Percentiles rank a stretch among this genome's conserved stretches.
phyloP scores from a whole-genome alignment of 2,113 vertebrate species.

The Trichechus manatus region DNA sequence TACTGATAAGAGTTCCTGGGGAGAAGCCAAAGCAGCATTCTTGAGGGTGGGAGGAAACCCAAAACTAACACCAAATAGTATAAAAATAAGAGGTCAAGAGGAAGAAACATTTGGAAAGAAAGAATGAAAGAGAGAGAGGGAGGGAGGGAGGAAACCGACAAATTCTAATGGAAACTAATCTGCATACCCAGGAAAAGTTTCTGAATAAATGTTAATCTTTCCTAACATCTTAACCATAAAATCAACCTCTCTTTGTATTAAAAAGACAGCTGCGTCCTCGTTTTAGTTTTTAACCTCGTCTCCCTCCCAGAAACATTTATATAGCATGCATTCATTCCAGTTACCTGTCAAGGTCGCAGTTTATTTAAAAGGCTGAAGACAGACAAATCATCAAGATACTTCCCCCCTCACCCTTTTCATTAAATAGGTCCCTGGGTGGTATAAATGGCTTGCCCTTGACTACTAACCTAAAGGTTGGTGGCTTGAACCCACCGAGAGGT shows the following conservation, averaged over 20 bases:
- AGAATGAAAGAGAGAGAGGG: not conserved
- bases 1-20: not conserved
- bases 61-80: not conserved
- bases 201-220: not conserved
- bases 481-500: not conserved
- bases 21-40: not conserved
- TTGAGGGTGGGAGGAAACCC: not conserved
- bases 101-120: not conserved
- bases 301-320: not conserved
- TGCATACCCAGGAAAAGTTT: not conserved
- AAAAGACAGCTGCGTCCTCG: not conserved
- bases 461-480: too few species aligned
- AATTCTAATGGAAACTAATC: not conserved
- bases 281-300: not conserved
- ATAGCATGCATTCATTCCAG: not conserved
- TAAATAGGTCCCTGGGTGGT: not conserved
- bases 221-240: not conserved
- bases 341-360: not conserved
- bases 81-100: not conserved
- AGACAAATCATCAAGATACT: not conserved
- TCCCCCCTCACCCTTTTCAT: not conserved
- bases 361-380: not conserved
- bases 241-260: not conserved
- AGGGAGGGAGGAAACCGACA: not conserved
- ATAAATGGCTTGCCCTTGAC: too few species aligned